phyloP scores from a whole-genome alignment of 2,888 invertebrate genomes.

The Augochlorella aurata region DNA sequence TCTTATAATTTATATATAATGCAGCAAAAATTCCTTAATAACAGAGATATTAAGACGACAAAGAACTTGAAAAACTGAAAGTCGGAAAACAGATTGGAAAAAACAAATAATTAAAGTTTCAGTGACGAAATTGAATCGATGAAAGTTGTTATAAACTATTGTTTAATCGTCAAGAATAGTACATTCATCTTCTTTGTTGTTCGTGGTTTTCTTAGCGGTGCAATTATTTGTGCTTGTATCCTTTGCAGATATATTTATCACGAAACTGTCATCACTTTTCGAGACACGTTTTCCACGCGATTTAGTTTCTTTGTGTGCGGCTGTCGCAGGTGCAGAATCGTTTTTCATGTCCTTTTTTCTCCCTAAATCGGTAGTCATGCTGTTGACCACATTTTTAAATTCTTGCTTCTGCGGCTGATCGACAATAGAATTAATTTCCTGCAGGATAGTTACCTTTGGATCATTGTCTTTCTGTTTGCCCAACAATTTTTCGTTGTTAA shows the following conservation, averaged over 20 bases:
- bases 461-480: slow-evolving; percentile 3
- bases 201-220: background rate
- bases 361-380: slow-evolving; percentile 14
- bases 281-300: background rate
- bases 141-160: slow-evolving; percentile 14
- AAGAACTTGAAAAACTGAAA: background rate
- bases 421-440: background rate
- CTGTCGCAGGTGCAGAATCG: background rate
- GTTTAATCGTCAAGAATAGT: slow-evolving; percentile 60
- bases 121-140: slow-evolving; percentile 15
- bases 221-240: slow-evolving; percentile 19
- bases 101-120: slow-evolving; percentile 19
- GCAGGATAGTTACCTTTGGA: background rate
- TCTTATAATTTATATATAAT: background rate
- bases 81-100: background rate
- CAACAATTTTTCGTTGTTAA: background rate
- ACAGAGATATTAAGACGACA: background rate
- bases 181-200: slow-evolving; percentile 61
- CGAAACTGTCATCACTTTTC: slow-evolving; percentile 1
- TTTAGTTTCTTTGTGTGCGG: background rate
- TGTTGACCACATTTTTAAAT: slow-evolving; percentile 13
- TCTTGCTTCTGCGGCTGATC: background rate
- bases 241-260: background rate
- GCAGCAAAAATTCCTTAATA: background rate
- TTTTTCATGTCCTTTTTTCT: slow-evolving; percentile 1